Base-by-base conservation (phyloP, 37 sponge, comb jelly and placozoan species). In the Dysidea cf. avara region DNA sequence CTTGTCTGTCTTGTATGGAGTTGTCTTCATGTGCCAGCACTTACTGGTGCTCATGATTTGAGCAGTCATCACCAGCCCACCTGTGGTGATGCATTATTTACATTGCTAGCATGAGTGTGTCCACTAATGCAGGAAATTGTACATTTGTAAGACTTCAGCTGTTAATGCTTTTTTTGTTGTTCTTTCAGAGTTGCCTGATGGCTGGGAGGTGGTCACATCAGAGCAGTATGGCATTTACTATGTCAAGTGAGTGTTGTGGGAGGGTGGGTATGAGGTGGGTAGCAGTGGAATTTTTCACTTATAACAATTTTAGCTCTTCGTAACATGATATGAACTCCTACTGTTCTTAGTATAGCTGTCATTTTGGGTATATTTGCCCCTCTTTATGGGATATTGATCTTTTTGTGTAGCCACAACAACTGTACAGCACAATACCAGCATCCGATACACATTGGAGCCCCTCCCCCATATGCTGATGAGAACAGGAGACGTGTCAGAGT, bases 131-230 rank as follows among this genome's bases (percentile, higher is more conserved):
- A 43, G 46, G 46, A 43, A 43, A 43, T 43, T 43, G 46, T 43
- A 12, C 46, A 43, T 43, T 43, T 43, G 46, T 43, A 43, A 5
- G 9, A 12, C 46, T 43, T 43, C 46, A 43, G 9, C 53, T 7
- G 29, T 69, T 14, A 69, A 7, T 64, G 38, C 16, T 74, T 5
- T 54, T 65, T 78, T 50, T 43, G 32, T 53, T 47, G 22, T 38
- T 48, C 65, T 40, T 29, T 6, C 58, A 81, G 88, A 56, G 24
- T 72, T 92, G 14, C 93, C 93, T 0, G 12, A 64, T 29, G 93
- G 88, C 18, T 92, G 93, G 93, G 93, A 92, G 55, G 74, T 74
- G 26, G 84, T 92, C 31, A 46, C 71, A 33, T 92, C 93, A 13
- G 51, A 37, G 3, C 74, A 69, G 11, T 92, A 84, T 64, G 93